Percentiles rank a stretch among this genome's conserved stretches.
Conservation (phyloP, 2,113 vertebrate genomes). For the Cinclus mexicanus region DNA sequence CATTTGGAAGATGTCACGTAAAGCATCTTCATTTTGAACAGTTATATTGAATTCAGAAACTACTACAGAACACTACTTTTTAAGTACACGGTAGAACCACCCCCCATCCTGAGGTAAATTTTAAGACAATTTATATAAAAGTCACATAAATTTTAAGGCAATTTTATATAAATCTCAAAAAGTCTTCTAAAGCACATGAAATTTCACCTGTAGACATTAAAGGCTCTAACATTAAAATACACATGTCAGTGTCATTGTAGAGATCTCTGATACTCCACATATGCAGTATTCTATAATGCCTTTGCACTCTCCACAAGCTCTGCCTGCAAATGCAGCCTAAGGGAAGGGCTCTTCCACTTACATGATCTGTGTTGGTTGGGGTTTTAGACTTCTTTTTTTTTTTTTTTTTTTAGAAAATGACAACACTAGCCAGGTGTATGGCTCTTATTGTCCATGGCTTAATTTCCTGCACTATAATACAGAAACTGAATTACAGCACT, state of each 20-base stretch:
- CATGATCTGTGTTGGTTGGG: not conserved
- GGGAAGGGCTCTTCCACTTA: not conserved
- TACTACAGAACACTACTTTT: not conserved
- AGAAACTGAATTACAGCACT: not conserved
- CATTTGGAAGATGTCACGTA: not conserved
- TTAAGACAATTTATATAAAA: not conserved
- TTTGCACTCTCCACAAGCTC: not conserved
- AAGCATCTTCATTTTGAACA: not conserved
- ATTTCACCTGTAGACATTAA: not conserved
- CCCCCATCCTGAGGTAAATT: not conserved
- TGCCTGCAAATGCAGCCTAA: not conserved
- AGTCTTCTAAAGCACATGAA: not conserved
- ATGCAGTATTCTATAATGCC: fast-evolving
- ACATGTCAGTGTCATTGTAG: not conserved
- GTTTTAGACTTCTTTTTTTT: not conserved
- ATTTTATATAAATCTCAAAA: not conserved
- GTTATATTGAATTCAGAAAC: not conserved
- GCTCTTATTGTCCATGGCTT: not conserved
- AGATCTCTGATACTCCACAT: not conserved
- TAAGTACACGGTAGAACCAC: fast-evolving
- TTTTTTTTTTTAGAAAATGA: not conserved
- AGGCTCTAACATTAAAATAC: not conserved
- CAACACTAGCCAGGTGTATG: not conserved
- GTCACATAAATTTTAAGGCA: not conserved
- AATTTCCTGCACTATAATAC: not conserved